Evolutionary conservation across 1,140 invertebrate genomes (phyloP).

Genomic region (Littorina saxatilis): DNA sequence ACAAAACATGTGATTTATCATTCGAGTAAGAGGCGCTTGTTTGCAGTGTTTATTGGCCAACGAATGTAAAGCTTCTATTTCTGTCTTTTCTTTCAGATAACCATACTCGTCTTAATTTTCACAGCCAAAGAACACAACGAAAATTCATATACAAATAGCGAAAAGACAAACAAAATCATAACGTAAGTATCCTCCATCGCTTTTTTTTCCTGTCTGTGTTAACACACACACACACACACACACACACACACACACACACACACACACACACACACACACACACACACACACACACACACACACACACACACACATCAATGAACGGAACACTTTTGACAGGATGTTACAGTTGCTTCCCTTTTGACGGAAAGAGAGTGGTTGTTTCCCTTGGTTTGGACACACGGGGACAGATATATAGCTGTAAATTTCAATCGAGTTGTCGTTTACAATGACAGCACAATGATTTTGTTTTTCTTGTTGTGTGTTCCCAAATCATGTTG

Average conservation of each 20-base stretch:
- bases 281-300: not conserved
- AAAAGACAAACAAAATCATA: slow-evolving; percentile 75
- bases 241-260: not conserved
- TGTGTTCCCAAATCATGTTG: too few relatives aligned
- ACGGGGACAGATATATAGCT: too few relatives aligned
- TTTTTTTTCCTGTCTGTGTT: not conserved
- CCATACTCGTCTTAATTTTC: slow-evolving; percentile 75
- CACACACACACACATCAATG: not conserved
- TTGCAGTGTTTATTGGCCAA: too few relatives aligned
- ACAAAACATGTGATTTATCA: not conserved
- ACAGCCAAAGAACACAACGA: slow-evolving; percentile 77
- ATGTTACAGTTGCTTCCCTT: too few relatives aligned
- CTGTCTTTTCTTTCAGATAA: slow-evolving; percentile 63
- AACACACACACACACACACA: not conserved
- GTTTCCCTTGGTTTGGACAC: too few relatives aligned
- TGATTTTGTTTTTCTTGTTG: too few relatives aligned
- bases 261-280: not conserved
- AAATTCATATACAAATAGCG: slow-evolving; percentile 76
- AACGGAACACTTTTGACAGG: too few relatives aligned
- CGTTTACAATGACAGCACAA: too few relatives aligned
- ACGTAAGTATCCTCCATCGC: slow-evolving; percentile 62
- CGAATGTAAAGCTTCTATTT: too few relatives aligned
- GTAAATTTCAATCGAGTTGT: too few relatives aligned
- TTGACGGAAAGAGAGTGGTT: too few relatives aligned
- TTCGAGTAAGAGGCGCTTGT: too few relatives aligned